Conservation (phyloP, 2,888 invertebrate genomes). For the Temnothorax rugatulus region DNA sequence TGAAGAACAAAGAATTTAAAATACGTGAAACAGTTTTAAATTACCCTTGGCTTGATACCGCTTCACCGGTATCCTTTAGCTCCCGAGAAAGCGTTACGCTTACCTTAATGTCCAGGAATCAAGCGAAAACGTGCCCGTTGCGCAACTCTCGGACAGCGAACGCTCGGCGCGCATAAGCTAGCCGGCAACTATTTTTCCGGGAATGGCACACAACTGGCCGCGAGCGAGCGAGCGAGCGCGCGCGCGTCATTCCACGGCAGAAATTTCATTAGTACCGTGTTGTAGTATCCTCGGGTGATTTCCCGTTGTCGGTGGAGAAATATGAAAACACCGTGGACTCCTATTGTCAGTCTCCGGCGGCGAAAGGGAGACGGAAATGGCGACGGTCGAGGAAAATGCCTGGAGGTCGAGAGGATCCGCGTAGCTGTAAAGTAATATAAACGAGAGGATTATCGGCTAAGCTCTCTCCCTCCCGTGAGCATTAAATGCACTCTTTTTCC, state of each 20-base stretch:
- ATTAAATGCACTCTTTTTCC: slow-evolving; percentile 71
- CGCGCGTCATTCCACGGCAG: slow-evolving; percentile 47
- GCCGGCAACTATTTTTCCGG: slow-evolving; percentile 40
- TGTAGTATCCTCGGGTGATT: slow-evolving; percentile 61
- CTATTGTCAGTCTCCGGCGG: slow-evolving; percentile 37
- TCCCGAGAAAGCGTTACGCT: slow-evolving; percentile 14
- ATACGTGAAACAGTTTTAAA: slow-evolving; percentile 41
- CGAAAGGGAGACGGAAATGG: slow-evolving; percentile 5
- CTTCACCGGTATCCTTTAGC: slow-evolving; percentile 19
- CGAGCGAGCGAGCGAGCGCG: background rate
- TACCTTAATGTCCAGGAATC: slow-evolving; percentile 37
- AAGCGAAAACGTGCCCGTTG: slow-evolving; percentile 35
- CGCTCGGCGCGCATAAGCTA: slow-evolving; percentile 9
- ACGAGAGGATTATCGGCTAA: slow-evolving; percentile 78
- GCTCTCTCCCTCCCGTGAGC: slow-evolving; percentile 62
- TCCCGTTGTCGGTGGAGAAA: slow-evolving; percentile 65
- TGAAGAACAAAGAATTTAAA: slow-evolving; percentile 40
- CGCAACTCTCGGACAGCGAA: slow-evolving; percentile 34
- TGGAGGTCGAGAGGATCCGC: slow-evolving; percentile 52
- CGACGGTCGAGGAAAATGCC: slow-evolving; percentile 22
- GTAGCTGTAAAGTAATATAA: slow-evolving; percentile 77
- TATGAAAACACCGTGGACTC: slow-evolving; percentile 67
- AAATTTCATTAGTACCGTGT: slow-evolving; percentile 74
- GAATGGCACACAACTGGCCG: slow-evolving; percentile 49
- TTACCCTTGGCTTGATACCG: slow-evolving; percentile 33